Conservation (phyloP, 2,888 invertebrate species). For the Xestia ashworthii region DNA sequence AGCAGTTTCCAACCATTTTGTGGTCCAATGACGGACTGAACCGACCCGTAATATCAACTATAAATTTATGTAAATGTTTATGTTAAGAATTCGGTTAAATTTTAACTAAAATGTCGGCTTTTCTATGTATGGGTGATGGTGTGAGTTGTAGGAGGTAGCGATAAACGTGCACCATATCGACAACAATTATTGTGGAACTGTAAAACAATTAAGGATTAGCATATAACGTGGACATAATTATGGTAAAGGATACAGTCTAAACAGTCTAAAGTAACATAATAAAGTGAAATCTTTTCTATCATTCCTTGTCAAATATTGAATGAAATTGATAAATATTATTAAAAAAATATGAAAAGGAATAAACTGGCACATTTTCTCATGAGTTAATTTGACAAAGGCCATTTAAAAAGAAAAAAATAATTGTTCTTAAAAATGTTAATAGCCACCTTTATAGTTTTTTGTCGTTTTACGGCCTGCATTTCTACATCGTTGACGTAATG, state of each 20-base stretch:
- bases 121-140: conserved; percentile 54
- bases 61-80: conserved; percentile 83
- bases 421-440: background rate
- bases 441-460: background rate
- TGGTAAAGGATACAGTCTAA: too few species aligned
- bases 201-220: too few species aligned
- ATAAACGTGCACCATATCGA: background rate
- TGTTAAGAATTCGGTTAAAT: conserved; percentile 80
- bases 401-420: background rate
- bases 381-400: background rate
- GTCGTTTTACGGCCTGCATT: background rate
- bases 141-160: conserved; percentile 19
- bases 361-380: background rate
- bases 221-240: too few species aligned
- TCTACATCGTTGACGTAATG: background rate
- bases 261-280: background rate
- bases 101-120: conserved; percentile 75
- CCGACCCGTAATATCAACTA: conserved; percentile 67
- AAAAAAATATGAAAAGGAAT: background rate
- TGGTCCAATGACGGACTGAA: conserved; percentile 17
- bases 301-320: background rate
- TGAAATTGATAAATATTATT: background rate
- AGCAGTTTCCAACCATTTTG: conserved; percentile 30
- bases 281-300: background rate
- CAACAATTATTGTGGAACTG: too few species aligned